Evolutionary conservation across 64 coral and sea anemone genomes (phyloP).

Genomic region (Stichodactyla helianthus): DNA sequence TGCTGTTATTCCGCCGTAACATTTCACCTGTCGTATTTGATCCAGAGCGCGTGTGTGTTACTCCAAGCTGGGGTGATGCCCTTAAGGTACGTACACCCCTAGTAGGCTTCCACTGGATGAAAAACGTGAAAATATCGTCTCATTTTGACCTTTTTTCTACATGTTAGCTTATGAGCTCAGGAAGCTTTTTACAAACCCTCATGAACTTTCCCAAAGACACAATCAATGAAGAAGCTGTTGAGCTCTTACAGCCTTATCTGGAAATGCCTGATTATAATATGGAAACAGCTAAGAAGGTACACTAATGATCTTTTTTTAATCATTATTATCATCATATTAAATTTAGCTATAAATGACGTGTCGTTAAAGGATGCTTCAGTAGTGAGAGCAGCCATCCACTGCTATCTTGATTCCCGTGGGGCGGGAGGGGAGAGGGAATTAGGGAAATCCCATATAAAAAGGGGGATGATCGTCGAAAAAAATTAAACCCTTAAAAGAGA

Average conservation of each 20-base stretch:
- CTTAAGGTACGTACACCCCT: slow-evolving; percentile 60
- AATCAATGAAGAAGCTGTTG: slow-evolving; percentile 90
- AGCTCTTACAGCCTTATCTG: slow-evolving; percentile 82
- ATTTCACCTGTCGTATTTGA: slow-evolving; percentile 60
- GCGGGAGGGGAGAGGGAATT: no score
- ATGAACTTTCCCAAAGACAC: slow-evolving; percentile 93
- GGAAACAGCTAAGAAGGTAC: slow-evolving; percentile 92
- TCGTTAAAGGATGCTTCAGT: no score
- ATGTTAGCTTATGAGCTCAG: slow-evolving; percentile 80
- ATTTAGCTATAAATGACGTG: no score
- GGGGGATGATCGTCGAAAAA: no score
- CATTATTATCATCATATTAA: no score
- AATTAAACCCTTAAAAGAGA: no score
- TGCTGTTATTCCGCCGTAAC: slow-evolving; percentile 83
- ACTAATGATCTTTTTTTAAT: neutral
- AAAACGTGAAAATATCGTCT: no score
- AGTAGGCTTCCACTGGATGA: no score
- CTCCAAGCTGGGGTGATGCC: slow-evolving; percentile 83
- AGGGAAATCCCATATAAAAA: no score
- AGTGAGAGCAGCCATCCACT: no score
- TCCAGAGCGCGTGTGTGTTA: slow-evolving; percentile 66
- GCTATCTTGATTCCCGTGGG: no score
- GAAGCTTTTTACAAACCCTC: slow-evolving; percentile 77
- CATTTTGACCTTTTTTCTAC: neutral
- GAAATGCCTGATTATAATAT: slow-evolving; percentile 80